Conservation (phyloP, 2,888 invertebrate genomes). For the Gandaritis pyraliata region DNA sequence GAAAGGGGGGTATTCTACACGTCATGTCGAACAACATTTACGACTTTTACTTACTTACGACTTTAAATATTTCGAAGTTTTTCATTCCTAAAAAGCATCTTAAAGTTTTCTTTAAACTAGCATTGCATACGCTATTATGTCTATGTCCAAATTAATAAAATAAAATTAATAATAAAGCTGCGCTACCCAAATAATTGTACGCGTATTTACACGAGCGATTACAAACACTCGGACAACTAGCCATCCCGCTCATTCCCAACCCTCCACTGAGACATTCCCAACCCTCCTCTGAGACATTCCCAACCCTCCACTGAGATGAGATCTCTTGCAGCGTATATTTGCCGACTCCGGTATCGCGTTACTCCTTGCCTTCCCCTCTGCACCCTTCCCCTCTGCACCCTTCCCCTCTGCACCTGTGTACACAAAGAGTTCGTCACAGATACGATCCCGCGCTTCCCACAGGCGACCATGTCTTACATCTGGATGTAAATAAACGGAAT, state of each 20-base stretch:
- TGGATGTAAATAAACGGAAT: not conserved
- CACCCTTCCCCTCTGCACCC: constrained; percentile 10
- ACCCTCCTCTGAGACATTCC: not conserved
- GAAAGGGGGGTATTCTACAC: too few relatives aligned
- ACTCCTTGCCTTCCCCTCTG: constrained; percentile 4
- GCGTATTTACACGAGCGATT: constrained; percentile 5
- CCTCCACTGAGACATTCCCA: not conserved
- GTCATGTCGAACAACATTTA: too few relatives aligned
- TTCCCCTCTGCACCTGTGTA: constrained; percentile 9
- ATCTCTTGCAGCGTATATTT: constrained; percentile 12
- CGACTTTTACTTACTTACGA: too few relatives aligned
- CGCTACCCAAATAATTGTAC: not conserved
- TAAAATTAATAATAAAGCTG: too few relatives aligned
- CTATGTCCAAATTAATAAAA: too few relatives aligned
- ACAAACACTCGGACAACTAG: constrained; percentile 9
- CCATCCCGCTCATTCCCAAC: not conserved
- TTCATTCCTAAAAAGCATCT: too few relatives aligned
- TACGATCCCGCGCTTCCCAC: constrained; percentile 1
- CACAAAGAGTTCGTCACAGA: constrained; percentile 11
- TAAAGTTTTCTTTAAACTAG: too few relatives aligned
- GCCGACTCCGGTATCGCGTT: constrained; percentile 12
- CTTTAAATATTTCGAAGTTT: too few relatives aligned
- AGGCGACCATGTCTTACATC: not conserved
- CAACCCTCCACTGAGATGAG: not conserved
- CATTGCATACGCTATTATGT: too few relatives aligned